A percentile compares a stretch with the other conserved stretches of the same genome.
phyloP scores from a whole-genome alignment of 2,888 invertebrate genomes.

The Sericinus montela region DNA sequence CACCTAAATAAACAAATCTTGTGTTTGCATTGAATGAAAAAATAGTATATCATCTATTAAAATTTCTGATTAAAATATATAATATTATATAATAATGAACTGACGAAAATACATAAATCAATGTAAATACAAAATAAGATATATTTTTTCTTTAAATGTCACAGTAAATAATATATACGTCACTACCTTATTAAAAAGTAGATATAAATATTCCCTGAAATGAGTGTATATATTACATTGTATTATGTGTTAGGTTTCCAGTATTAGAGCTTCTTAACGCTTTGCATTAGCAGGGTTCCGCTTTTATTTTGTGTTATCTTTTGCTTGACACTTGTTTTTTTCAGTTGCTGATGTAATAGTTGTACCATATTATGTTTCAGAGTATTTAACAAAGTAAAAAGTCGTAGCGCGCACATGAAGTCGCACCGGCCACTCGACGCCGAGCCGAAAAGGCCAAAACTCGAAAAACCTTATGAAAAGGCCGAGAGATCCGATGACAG shows the following conservation, averaged over 20 bases:
- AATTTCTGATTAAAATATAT: too few species aligned
- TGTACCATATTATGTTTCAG: constrained; percentile 83
- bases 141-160: neutral
- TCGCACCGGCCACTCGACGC: constrained; percentile 95
- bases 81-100: too few species aligned
- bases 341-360: constrained; percentile 64
- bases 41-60: too few species aligned
- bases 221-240: constrained; percentile 32
- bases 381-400: constrained; percentile 98
- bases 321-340: constrained; percentile 36
- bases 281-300: constrained; percentile 24
- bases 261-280: constrained; percentile 35
- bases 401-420: constrained; percentile 99
- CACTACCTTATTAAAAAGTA: too few species aligned
- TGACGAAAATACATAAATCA: too few species aligned
- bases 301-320: constrained; percentile 34
- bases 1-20: neutral
- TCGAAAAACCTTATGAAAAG: constrained; percentile 80
- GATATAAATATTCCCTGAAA: too few species aligned
- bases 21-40: too few species aligned
- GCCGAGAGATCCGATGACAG: constrained; percentile 73
- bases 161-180: neutral
- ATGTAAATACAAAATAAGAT: neutral
- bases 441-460: constrained; percentile 84
- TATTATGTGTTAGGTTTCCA: constrained; percentile 26